Conservation (phyloP, 2,113 vertebrate genomes). For the Plecturocebus donacophilus region DNA sequence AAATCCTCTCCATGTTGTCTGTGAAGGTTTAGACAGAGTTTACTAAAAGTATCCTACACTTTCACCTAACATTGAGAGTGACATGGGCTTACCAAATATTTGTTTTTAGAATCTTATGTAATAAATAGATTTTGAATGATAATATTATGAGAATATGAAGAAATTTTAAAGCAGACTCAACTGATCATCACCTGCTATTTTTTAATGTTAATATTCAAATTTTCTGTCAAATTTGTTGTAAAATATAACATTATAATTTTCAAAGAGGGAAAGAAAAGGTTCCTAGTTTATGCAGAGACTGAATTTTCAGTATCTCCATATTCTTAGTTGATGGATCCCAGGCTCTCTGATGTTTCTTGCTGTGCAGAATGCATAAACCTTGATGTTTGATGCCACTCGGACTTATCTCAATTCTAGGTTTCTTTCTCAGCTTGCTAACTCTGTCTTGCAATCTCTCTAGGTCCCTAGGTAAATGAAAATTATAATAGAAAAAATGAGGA, state of each 20-base stretch:
- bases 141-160: not conserved
- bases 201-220: not conserved
- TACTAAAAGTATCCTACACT: not conserved
- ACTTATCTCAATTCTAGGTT: not conserved
- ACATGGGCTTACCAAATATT: not conserved
- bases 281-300: not conserved
- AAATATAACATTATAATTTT: not conserved
- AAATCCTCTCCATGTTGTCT: not conserved
- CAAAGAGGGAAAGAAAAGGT: not conserved
- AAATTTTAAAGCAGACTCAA: not conserved
- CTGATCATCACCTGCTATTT: not conserved
- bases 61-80: not conserved
- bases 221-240: not conserved
- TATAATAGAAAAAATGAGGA: not conserved
- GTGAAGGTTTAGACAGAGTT: not conserved
- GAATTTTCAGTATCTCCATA: not conserved
- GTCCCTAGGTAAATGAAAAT: not conserved
- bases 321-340: not conserved
- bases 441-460: not conserved
- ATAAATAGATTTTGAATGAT: not conserved
- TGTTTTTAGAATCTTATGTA: not conserved
- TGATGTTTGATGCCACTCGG: not conserved
- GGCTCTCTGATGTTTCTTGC: not conserved
- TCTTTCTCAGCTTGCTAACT: not conserved
- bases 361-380: not conserved